These are phyloP conservation scores for Zosterops lateralis DNA, from an alignment of 2,113 vertebrate genomes.

Conservation along the genomic window DNA sequence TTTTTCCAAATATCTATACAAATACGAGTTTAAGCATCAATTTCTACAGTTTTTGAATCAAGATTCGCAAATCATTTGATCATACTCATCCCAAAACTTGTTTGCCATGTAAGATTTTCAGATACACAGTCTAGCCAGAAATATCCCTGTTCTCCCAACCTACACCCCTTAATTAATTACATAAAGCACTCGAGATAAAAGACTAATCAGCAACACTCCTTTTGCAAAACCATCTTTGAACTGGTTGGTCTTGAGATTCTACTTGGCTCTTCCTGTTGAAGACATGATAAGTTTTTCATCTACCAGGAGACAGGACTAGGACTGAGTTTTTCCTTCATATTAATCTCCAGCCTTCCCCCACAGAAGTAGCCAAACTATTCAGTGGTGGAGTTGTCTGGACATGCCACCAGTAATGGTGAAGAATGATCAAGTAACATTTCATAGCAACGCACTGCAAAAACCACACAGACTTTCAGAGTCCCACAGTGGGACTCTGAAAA, in stretches of 20 bases:
- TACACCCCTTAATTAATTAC: background rate
- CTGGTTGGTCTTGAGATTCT: background rate
- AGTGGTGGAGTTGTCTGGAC: background rate
- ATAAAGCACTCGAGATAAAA: background rate
- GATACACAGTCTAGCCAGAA: background rate
- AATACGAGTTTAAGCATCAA: background rate
- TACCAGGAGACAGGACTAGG: background rate
- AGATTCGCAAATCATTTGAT: background rate
- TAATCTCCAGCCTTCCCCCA: background rate
- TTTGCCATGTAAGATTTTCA: background rate
- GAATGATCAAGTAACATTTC: background rate
- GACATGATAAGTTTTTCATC: background rate
- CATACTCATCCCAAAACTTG: background rate
- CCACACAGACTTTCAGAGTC: fast-evolving
- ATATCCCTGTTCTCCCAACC: background rate
- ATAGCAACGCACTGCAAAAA: background rate
- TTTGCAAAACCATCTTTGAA: background rate
- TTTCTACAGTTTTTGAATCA: background rate
- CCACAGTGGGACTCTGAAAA: background rate
- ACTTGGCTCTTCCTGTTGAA: background rate
- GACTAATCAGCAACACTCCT: background rate
- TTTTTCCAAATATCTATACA: background rate
- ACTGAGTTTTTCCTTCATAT: background rate
- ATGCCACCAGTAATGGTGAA: background rate
- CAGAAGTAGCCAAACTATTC: background rate